Percentiles rank a stretch among this genome's conserved stretches.
These are phyloP conservation scores for Rhingia campestris DNA, from an alignment of 2,888 invertebrate species.

Conservation along the genomic window DNA sequence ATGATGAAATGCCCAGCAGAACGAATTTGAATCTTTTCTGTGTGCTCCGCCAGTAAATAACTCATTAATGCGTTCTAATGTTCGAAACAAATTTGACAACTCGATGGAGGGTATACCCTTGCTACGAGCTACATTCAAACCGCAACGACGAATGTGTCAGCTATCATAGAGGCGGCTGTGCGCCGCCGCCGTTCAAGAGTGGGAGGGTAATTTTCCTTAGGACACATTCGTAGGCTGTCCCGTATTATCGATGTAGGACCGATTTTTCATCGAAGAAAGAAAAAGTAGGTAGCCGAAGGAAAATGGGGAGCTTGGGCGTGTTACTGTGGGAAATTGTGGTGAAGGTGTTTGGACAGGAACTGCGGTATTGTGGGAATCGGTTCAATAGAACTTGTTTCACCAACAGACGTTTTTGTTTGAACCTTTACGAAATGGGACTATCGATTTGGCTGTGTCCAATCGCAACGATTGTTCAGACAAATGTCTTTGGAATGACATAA, in stretches of 20 bases:
- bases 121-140: not conserved
- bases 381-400: not conserved
- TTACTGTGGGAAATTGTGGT: conserved; percentile 29
- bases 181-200: not conserved
- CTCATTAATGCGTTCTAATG: conserved; percentile 59
- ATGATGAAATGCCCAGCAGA: conserved; percentile 68
- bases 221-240: conserved; percentile 10
- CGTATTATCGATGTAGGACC: conserved; percentile 29
- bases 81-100: conserved; percentile 70
- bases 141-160: not conserved
- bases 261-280: conserved; percentile 35
- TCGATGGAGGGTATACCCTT: not conserved
- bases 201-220: conserved; percentile 32
- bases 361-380: conserved; percentile 16
- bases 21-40: conserved; percentile 60
- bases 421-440: too few species aligned
- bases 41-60: conserved; percentile 35
- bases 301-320: conserved; percentile 35
- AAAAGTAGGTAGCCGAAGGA: conserved; percentile 38
- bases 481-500: too few species aligned
- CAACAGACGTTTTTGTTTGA: too few species aligned
- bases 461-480: too few species aligned
- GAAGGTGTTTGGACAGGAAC: conserved; percentile 33
- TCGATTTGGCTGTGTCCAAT: too few species aligned
- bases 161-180: not conserved